Evolutionary conservation across 1,140 invertebrate genomes (phyloP), one percentile per base, ranked within the genome.

Genomic region (Notospermus geniculatus): DNA sequence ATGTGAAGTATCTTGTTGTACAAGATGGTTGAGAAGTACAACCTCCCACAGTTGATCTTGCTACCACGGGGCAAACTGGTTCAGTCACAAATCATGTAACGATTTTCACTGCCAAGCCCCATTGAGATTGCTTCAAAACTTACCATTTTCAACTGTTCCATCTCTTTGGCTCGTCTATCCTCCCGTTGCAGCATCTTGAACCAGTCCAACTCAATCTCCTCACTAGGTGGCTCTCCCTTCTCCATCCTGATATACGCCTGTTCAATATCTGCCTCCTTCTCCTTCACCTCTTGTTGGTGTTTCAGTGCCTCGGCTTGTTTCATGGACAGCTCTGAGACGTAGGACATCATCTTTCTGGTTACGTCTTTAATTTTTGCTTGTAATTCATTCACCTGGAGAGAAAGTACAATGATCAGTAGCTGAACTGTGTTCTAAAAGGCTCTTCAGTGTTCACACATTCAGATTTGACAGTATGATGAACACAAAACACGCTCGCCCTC

Each of bases 241-340:
- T 79, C 77, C 77, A 79, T 79, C 23, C 72, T 63, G 19, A 78
- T 70, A 65, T 79, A 79, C 57, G 75, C 76, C 64, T 78, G 76
- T 61, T 80, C 78, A 53, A 81, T 61, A 36, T 76, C 67, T 13
- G 68, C 68, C 62, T 81, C 76, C 55, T 74, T 71, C 57, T 77
- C 73, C 39, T 76, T 74, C 28, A 79, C 65, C 30, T 73, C 62
- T 57, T 81, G 77, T 69, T 82, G 77, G 19, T 79, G 65, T 55
- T 74, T 73, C 60, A 82, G 64, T 2, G 77, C 70, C 39, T 73
- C 71, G 1, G 79, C 79, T 64, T 81, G 78, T 27, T 79, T 73
- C 77, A 82, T 82, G 23, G 80, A 79, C 45, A 82, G 67, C 65
- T 82, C 81, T 2, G 81, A 77, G 17, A 80, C 76, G 54, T 73